Percentiles rank a stretch among this genome's conserved stretches.
Evolutionary conservation across 2,888 invertebrate genomes (phyloP).

Genomic region (Plutella xylostella): DNA sequence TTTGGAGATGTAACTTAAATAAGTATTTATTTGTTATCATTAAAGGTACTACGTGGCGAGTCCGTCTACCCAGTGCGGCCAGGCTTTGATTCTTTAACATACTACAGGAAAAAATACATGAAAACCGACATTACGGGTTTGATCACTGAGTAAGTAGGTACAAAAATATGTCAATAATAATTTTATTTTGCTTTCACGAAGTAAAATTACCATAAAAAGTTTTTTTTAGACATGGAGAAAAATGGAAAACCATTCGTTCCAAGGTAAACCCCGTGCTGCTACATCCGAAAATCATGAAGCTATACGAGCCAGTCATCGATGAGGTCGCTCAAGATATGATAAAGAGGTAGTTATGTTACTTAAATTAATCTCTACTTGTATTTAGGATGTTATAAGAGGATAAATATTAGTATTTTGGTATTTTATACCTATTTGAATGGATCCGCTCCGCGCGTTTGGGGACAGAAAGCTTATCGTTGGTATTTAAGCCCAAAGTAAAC

Average conservation of each 20-base stretch:
- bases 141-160: constrained; percentile 25
- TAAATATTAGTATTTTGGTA: too few relatives aligned
- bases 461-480: too few relatives aligned
- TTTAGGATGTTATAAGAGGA: too few relatives aligned
- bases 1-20: not conserved
- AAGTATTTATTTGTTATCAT: constrained; percentile 3
- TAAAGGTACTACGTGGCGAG: constrained; percentile 38
- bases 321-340: constrained; percentile 77
- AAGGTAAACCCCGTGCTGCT: constrained; percentile 83
- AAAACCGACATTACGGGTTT: constrained; percentile 26
- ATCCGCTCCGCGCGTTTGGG: too few relatives aligned
- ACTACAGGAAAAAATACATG: constrained; percentile 29
- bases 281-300: constrained; percentile 76
- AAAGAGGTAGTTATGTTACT: too few relatives aligned
- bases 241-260: constrained; percentile 80
- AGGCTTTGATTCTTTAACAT: constrained; percentile 33
- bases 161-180: not conserved
- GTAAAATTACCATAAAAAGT: not conserved
- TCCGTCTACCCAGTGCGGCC: constrained; percentile 33
- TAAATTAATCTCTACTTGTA: too few relatives aligned
- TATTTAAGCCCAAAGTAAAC: too few relatives aligned
- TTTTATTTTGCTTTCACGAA: not conserved
- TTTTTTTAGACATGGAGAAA: constrained; percentile 75
- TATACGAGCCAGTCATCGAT: constrained; percentile 74
- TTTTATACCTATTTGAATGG: too few relatives aligned